Evolutionary conservation across 2,888 invertebrate genomes (phyloP).

Genomic region (Scaeva pyrastri): DNA sequence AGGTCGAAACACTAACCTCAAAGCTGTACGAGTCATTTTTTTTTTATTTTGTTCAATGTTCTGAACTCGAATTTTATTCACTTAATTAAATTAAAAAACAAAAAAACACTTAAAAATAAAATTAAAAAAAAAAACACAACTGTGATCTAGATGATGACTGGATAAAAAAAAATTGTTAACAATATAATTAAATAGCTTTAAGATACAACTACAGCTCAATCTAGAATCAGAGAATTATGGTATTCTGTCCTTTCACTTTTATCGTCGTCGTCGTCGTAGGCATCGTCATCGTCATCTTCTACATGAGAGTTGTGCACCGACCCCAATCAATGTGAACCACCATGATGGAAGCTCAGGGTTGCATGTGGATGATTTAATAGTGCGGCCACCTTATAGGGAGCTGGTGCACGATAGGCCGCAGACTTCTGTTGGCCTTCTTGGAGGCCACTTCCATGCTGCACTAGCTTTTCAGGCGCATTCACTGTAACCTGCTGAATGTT

Average conservation of each 20-base stretch:
- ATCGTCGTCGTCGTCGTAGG: background rate
- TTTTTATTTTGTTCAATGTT: constrained; percentile 23
- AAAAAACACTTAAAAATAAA: constrained; percentile 31
- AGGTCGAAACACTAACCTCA: constrained; percentile 47
- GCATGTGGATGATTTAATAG: constrained; percentile 52
- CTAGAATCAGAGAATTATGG: constrained; percentile 48
- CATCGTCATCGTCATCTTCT: background rate
- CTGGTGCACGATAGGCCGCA: constrained; percentile 24
- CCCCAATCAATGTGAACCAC: constrained; percentile 61
- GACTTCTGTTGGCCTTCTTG: constrained; percentile 65
- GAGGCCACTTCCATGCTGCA: constrained; percentile 35
- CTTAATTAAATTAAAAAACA: constrained; percentile 55
- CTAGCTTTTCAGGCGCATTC: constrained; percentile 84
- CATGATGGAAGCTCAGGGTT: constrained; percentile 58
- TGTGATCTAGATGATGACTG: constrained; percentile 31
- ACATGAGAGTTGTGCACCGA: background rate
- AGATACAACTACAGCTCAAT: constrained; percentile 24
- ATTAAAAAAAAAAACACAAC: constrained; percentile 28
- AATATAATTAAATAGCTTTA: constrained; percentile 33
- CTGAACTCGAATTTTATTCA: constrained; percentile 66
- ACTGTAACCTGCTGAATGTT: constrained; percentile 86
- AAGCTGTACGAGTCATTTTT: background rate
- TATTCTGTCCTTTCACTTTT: constrained; percentile 72
- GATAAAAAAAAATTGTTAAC: constrained; percentile 30
- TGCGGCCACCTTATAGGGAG: constrained; percentile 56